Conservation (phyloP, 2,797 vertebrate species). For the Falco naumanni region DNA sequence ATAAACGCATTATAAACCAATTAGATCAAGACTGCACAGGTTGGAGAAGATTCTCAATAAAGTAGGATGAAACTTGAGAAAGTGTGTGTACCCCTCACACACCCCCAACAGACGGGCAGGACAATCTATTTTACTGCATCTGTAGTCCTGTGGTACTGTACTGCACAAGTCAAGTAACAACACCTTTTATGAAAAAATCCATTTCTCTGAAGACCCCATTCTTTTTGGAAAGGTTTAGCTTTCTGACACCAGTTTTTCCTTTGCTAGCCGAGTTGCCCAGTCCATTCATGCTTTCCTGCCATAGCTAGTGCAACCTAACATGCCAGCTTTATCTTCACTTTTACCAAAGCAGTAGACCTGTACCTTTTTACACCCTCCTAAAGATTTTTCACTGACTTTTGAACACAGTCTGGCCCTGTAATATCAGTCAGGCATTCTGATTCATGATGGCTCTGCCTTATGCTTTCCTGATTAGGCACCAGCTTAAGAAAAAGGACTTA, state of each 20-base stretch:
- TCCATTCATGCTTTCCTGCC: background rate
- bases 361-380: background rate
- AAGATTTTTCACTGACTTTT: background rate
- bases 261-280: background rate
- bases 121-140: background rate
- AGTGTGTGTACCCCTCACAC: background rate
- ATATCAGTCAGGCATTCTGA: background rate
- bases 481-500: slow-evolving; percentile 15
- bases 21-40: background rate
- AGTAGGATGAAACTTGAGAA: background rate
- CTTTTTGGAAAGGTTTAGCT: background rate
- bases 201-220: background rate
- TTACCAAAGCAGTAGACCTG: background rate
- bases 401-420: background rate
- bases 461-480: slow-evolving; percentile 7
- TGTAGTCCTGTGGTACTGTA: rapidly evolving
- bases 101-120: rapidly evolving
- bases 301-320: background rate
- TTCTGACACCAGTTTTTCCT: background rate
- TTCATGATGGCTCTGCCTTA: background rate
- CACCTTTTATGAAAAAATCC: background rate
- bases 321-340: background rate
- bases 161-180: background rate
- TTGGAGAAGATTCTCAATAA: background rate
- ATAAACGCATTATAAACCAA: background rate